Conservation (phyloP, 2,888 invertebrate genomes). For the Serrognathus titanus region DNA sequence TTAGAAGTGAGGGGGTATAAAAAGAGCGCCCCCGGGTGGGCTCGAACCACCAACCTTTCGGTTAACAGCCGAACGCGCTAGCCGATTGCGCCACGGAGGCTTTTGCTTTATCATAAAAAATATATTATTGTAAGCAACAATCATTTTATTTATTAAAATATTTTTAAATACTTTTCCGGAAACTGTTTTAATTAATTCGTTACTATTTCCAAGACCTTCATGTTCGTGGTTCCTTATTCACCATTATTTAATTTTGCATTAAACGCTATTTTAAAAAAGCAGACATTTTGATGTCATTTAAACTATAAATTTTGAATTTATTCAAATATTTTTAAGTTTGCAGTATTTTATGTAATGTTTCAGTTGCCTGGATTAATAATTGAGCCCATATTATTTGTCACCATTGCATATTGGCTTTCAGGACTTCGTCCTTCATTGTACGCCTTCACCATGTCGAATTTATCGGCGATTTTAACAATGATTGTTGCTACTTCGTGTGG, state of each 20-base stretch:
- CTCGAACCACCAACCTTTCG: conserved; percentile 99
- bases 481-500: conserved; percentile 87
- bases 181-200: no score
- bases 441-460: conserved; percentile 67
- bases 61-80: conserved; percentile 99
- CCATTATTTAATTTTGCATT: no score
- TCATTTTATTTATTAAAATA: no score
- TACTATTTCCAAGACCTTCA: no score
- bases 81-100: conserved; percentile 92
- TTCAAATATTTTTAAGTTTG: not conserved
- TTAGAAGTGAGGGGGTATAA: no score
- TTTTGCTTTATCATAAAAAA: not conserved
- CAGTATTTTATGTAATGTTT: conserved; percentile 22
- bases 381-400: conserved; percentile 77
- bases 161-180: no score
- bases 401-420: conserved; percentile 83
- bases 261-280: no score
- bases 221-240: not conserved
- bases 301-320: not conserved
- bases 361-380: conserved; percentile 82
- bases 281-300: no score
- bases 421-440: conserved; percentile 68
- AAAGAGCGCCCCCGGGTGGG: conserved; percentile 77
- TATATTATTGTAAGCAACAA: no score
- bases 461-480: conserved; percentile 72